Evolutionary conservation across 30 jellyfish, hydroid and myxozoan genomes (phyloP).

Genomic region (Cassiopea andromeda): DNA sequence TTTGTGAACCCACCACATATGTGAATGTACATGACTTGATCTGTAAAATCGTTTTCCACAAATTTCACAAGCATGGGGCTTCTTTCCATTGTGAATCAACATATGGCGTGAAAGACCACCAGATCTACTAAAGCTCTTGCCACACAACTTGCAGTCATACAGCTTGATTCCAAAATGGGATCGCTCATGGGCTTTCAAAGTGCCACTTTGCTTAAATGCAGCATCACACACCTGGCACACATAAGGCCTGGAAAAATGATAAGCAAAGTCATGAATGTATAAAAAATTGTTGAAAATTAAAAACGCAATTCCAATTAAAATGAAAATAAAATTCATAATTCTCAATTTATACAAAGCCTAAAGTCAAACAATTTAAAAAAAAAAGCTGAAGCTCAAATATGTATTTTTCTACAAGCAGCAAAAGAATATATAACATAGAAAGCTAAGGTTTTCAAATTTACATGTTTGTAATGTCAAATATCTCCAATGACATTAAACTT

Average conservation of each 20-base stretch:
- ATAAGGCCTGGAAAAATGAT: not conserved
- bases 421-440: too few species aligned
- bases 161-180: constrained; percentile 47
- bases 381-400: too few species aligned
- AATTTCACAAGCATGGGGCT: constrained; percentile 43
- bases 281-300: not conserved
- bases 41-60: constrained; percentile 40
- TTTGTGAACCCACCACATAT: constrained; percentile 29
- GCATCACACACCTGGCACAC: constrained; percentile 17
- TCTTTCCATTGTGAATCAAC: constrained; percentile 36
- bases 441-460: too few species aligned
- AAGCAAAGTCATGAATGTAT: not conserved
- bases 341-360: too few species aligned
- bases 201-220: constrained; percentile 26
- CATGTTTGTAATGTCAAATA: too few species aligned
- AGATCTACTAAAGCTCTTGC: constrained; percentile 27
- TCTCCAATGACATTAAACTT: too few species aligned
- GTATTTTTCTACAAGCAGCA: too few species aligned
- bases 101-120: constrained; percentile 35
- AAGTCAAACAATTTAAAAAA: too few species aligned
- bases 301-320: too few species aligned
- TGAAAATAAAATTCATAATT: too few species aligned
- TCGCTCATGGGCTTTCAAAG: constrained; percentile 37
- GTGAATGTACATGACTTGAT: constrained; percentile 26
- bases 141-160: constrained; percentile 30